Evolutionary conservation across 2,888 invertebrate genomes (phyloP).

Genomic region (Bombylius major): DNA sequence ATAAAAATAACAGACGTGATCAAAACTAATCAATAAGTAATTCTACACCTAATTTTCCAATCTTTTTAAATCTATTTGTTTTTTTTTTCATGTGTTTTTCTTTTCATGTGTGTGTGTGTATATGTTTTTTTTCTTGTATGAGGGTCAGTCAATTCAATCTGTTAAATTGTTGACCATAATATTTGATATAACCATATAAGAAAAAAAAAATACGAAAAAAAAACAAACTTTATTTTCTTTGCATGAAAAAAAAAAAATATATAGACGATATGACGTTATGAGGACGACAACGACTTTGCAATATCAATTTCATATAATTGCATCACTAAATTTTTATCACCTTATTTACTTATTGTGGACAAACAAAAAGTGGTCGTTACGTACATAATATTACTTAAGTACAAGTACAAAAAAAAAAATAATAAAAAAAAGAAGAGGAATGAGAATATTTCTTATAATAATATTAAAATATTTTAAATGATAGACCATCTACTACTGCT

Average conservation of each 20-base stretch:
- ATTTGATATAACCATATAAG: too few relatives aligned
- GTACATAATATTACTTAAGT: too few relatives aligned
- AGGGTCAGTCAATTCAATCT: background rate
- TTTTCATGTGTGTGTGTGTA: background rate
- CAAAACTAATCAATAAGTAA: background rate
- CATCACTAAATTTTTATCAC: conserved; percentile 9
- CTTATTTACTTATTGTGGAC: conserved; percentile 10
- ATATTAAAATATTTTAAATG: too few relatives aligned
- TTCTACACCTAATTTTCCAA: background rate
- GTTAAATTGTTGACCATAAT: background rate
- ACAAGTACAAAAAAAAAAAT: too few relatives aligned
- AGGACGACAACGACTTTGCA: background rate
- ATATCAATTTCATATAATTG: conserved; percentile 6
- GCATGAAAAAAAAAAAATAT: too few relatives aligned
- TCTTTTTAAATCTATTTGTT: background rate
- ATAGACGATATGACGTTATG: too few relatives aligned
- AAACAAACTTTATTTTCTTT: too few relatives aligned
- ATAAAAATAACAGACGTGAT: too few relatives aligned
- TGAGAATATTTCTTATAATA: too few relatives aligned
- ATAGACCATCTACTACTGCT: too few relatives aligned
- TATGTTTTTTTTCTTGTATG: background rate
- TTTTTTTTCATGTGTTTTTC: background rate
- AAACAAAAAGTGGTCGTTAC: conserved; percentile 5
- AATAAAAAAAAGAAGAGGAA: too few relatives aligned
- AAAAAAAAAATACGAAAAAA: too few relatives aligned